phyloP scores from a whole-genome alignment of 2,113 vertebrate species.

The Solenodon paradoxus region DNA sequence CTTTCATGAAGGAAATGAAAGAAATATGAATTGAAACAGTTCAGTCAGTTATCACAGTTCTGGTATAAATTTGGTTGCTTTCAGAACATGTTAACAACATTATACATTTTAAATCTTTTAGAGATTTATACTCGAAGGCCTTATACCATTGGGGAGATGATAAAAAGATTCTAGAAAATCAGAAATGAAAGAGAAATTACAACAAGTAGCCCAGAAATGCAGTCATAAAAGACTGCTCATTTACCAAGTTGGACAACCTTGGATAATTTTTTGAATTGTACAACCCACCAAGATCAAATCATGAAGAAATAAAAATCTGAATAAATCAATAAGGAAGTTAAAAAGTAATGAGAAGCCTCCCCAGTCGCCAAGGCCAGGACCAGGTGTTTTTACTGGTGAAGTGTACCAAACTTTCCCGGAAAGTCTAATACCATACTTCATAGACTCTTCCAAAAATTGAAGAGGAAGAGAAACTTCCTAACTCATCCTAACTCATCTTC shows the following conservation, averaged over 20 bases:
- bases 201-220: background rate
- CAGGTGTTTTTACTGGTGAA: no score
- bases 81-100: background rate
- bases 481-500: no score
- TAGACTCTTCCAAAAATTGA: no score
- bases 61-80: background rate
- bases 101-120: background rate
- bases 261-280: background rate
- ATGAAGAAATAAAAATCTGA: background rate
- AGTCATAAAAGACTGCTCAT: background rate
- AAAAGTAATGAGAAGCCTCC: no score
- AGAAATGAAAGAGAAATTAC: background rate
- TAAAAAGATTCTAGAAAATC: background rate
- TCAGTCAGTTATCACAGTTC: background rate
- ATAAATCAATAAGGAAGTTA: no score
- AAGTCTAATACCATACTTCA: no score
- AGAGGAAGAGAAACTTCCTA: no score
- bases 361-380: no score
- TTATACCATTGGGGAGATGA: background rate
- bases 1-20: slow-evolving; percentile 69
- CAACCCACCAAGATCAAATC: background rate
- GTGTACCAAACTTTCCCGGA: no score
- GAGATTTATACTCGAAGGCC: background rate
- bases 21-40: slow-evolving; percentile 15
- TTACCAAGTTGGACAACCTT: background rate